phyloP scores from a whole-genome alignment of 1,140 invertebrate genomes.

The Bombus impatiens region DNA sequence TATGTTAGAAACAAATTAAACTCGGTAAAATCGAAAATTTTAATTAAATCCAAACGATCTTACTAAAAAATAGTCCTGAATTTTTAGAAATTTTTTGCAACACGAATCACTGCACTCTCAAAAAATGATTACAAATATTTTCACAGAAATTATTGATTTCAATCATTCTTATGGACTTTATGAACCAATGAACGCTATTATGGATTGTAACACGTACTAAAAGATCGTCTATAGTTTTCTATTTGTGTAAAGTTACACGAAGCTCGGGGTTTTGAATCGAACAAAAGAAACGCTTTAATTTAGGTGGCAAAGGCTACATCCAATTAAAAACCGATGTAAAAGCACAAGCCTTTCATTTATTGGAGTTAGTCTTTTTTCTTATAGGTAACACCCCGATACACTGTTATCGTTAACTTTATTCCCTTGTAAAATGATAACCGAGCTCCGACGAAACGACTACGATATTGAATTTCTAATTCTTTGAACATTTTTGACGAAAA shows the following conservation, averaged over 20 bases:
- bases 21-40: no score
- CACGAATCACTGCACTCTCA: no score
- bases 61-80: no score
- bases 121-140: no score
- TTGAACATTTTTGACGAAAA: neutral
- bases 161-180: no score
- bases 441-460: neutral
- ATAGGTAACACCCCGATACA: neutral
- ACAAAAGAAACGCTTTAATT: neutral
- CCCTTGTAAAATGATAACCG: neutral
- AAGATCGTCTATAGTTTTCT: neutral
- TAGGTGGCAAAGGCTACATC: neutral
- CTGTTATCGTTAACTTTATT: no score
- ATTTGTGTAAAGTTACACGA: neutral
- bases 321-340: neutral
- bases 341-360: neutral
- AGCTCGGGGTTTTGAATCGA: neutral
- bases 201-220: no score
- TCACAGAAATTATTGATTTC: no score
- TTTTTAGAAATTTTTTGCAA: no score
- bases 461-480: neutral
- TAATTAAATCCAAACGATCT: no score
- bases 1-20: no score
- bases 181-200: no score
- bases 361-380: neutral